Evolutionary conservation across 1,140 invertebrate species (phyloP), one percentile per base, ranked within the genome.

Genomic region (Whitmania pigra): DNA sequence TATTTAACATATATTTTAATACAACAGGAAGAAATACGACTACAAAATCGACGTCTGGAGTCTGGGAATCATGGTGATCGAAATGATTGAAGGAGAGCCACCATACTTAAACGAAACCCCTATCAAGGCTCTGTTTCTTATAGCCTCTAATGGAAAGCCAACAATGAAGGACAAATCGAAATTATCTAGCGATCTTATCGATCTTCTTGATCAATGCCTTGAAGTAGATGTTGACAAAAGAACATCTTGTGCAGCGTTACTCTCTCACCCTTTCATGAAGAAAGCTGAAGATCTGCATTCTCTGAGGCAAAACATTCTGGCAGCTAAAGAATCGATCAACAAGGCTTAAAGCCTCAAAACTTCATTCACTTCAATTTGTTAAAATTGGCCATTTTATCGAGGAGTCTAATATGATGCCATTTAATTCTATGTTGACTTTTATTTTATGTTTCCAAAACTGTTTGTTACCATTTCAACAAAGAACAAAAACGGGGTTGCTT

Each of bases 81-180:
- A 83, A 75, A 82, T 83, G 82, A 75, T 83, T 20, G 81, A 82
- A 69, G 82, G 82, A 11, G 81, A 82, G 72, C 81, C 81, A 2
- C 82, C 82, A 54, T 83, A 82, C 74, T 71, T 82, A 60, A 80
- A 82, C 63, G 81, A 83, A 71, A 81, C 79, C 4, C 80, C 82
- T 15, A 75, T 83, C 6, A 78, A 79, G 74, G 82, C 82, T 53
- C 78, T 83, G 31, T 98, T 97, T 85, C 86, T 97, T 75, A 99
- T 99, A 78, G 80, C 80, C 13, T 43, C 69, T 13, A 98, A 99
- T 83, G 97, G 96, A 29, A 97, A 98, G 83, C 97, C 97, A 17
- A 94, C 97, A 80, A 97, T 99, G 77, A 97, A 97, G 57, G 43
- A 57, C 69, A 40, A 57, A 66, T 31, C 20, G 40, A 73, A 73